Base-by-base conservation (phyloP, 2,797 vertebrate genomes). In the Chaenodraco wilsoni region DNA sequence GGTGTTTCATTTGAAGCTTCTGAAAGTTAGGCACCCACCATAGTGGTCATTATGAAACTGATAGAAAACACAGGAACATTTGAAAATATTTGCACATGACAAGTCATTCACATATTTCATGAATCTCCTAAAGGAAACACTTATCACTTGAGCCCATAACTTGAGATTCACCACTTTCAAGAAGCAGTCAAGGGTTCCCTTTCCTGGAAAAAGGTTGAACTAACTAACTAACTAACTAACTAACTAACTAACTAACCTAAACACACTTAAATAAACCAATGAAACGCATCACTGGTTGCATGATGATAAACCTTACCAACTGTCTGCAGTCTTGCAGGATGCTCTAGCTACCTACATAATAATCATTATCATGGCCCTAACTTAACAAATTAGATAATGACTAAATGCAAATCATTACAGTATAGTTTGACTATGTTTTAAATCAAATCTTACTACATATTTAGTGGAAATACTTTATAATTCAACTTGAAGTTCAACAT, bases 401-500 rank as follows among this genome's bases (percentile, higher is more conserved):
- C 44, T 17, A 43, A 40, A 16, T 46, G 1, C 46, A 56, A 13
- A 12, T 37, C 15, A 46, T 5, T 17, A 46, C 15, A 27, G 0
- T n/a, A 13, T 46, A 13, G 27, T 31, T 40, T 12, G 21, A 63
- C 3, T 14, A 16, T 56, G 8, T 37, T 6, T 69, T 49, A 10
- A 57, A 21, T 23, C 9, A 51, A 66, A 4, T 54, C 15, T n/a
- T 21, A 15, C 13, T 4, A 13, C 37, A n/a, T 16, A 33, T 13
- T 3, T 37, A 43, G 13, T 41, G 21, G 13, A 9, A 33, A 54
- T 37, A 23, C 2, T 3, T 4, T 48, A 8, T 58, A 33, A 14
- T 57, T n/a, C 16, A 68, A 43, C 21, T 12, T 75, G 45, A 27
- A 15, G 31, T 54, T 60, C 10, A 63, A 33, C 43, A 54, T 33